A percentile compares a stretch with the other conserved stretches of the same genome.
Evolutionary conservation across 92 coral and sea anemone species (phyloP).

Genomic region (Zoanthus gigantus): DNA sequence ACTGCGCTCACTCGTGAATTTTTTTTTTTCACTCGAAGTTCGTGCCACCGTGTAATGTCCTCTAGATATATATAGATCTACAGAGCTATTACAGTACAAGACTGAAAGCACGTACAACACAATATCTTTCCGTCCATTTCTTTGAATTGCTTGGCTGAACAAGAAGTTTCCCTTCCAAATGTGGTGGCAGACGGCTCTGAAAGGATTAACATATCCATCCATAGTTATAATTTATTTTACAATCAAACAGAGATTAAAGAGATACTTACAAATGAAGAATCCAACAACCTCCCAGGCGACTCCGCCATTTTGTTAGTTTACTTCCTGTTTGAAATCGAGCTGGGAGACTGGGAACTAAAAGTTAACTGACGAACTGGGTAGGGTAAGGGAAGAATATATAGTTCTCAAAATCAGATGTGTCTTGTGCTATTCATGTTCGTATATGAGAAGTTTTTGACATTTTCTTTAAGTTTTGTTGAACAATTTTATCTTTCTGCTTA

Average conservation of each 20-base stretch:
- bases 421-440: too few relatives aligned
- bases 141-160: constrained; percentile 16
- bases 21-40: too few relatives aligned
- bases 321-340: not conserved
- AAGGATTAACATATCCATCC: not conserved
- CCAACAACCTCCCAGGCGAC: not conserved
- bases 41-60: too few relatives aligned
- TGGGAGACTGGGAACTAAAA: not conserved
- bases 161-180: constrained; percentile 28
- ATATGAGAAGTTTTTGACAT: too few relatives aligned
- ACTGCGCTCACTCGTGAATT: too few relatives aligned
- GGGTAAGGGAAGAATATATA: too few relatives aligned
- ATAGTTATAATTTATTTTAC: not conserved
- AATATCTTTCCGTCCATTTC: constrained; percentile 27
- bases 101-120: constrained; percentile 7
- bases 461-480: too few relatives aligned
- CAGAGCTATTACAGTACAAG: too few relatives aligned
- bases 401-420: too few relatives aligned
- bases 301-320: not conserved
- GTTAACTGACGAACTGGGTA: not conserved
- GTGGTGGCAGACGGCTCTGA: constrained; percentile 18
- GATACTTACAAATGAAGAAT: not conserved
- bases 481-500: too few relatives aligned
- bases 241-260: not conserved
- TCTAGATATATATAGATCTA: too few relatives aligned